A percentile compares a stretch with the other conserved stretches of the same genome.
phyloP scores from a whole-genome alignment of 2,113 vertebrate species.

The Crypturellus undulatus region DNA sequence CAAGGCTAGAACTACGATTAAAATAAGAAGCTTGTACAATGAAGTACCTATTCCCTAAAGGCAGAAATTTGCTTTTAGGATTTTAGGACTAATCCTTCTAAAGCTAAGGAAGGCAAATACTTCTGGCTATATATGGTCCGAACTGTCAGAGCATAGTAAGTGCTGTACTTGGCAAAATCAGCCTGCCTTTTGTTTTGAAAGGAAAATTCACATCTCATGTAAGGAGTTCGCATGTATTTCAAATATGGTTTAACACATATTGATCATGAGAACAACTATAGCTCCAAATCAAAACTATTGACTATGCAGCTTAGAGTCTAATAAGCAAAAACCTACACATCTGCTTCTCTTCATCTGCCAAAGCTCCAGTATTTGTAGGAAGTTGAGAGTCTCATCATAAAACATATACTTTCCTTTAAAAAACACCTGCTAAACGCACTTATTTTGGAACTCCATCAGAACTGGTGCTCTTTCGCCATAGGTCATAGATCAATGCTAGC shows the following conservation, averaged over 20 bases:
- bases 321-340: neutral
- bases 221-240: neutral
- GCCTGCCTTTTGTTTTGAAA: neutral
- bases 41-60: neutral
- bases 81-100: slow-evolving; percentile 10
- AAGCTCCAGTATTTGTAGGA: neutral
- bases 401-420: neutral
- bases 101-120: neutral
- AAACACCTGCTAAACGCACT: neutral
- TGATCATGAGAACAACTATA: neutral
- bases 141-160: neutral
- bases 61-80: neutral
- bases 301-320: neutral
- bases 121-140: neutral
- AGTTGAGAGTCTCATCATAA: neutral
- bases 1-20: neutral
- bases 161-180: neutral
- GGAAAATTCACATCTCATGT: neutral
- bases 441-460: neutral
- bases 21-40: neutral
- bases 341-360: neutral
- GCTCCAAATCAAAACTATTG: neutral
- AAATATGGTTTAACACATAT: neutral
- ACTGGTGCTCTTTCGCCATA: accelerated
- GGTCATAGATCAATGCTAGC: neutral